These are phyloP conservation scores for Perithous albicinctus DNA, from an alignment of 2,888 invertebrate genomes.

Conservation along the genomic window DNA sequence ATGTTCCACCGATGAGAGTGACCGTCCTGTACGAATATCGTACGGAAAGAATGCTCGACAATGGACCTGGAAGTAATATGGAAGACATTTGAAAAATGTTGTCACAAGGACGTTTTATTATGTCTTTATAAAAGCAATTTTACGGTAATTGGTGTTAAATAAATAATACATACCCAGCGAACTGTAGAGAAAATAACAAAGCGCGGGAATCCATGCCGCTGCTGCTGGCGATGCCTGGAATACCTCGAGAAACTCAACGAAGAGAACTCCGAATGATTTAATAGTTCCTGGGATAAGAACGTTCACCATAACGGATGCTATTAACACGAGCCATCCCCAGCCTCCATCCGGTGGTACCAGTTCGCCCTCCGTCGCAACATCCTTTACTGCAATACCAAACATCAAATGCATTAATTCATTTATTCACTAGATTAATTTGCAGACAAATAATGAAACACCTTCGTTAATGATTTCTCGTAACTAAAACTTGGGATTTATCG, in stretches of 20 bases:
- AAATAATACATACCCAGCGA: constrained; percentile 89
- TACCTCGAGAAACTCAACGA: constrained; percentile 92
- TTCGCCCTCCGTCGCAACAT: constrained; percentile 87
- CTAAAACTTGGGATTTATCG: background rate
- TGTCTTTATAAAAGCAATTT: no score
- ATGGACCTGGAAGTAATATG: constrained; percentile 89
- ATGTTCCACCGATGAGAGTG: constrained; percentile 92
- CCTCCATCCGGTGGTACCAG: constrained; percentile 93
- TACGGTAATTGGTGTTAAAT: background rate
- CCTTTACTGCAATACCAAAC: constrained; percentile 70
- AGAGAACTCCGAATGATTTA: constrained; percentile 94
- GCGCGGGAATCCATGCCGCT: constrained; percentile 93
- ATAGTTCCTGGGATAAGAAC: constrained; percentile 94
- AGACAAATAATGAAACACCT: constrained; percentile 21
- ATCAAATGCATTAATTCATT: background rate
- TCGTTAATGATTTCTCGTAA: constrained; percentile 55
- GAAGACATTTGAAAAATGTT: constrained; percentile 18
- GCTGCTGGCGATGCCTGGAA: constrained; percentile 90
- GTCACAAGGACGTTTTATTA: background rate
- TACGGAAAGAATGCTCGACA: constrained; percentile 93
- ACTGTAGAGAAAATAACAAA: constrained; percentile 95
- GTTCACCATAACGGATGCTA: constrained; percentile 91
- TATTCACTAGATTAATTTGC: constrained; percentile 12
- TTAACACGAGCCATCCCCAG: constrained; percentile 93
- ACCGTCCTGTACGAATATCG: constrained; percentile 94